These are phyloP conservation scores for Euzophera pinguis DNA, from an alignment of 2,888 invertebrate genomes.

Conservation along the genomic window DNA sequence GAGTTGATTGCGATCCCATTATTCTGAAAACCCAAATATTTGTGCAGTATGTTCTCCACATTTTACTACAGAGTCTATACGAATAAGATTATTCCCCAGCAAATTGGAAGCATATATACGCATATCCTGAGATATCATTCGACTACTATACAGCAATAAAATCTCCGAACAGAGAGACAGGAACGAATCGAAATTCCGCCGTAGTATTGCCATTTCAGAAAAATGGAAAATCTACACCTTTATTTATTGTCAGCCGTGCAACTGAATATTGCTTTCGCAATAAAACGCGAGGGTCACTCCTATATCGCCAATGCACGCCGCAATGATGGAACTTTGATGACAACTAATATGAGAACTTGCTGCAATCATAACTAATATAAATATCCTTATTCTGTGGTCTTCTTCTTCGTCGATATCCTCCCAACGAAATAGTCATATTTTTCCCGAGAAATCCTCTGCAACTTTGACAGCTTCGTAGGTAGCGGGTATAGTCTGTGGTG, in stretches of 20 bases:
- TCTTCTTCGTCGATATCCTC: too few species aligned
- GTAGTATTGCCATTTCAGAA: not conserved
- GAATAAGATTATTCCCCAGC: not conserved
- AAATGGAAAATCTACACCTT: constrained; percentile 4
- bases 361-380: not conserved
- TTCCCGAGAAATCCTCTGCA: too few species aligned
- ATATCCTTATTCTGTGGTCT: too few species aligned
- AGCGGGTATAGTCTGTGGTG: too few species aligned
- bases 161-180: not conserved
- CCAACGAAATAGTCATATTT: too few species aligned
- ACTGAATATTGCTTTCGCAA: constrained; percentile 17
- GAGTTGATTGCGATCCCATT: too few species aligned
- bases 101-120: not conserved
- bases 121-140: not conserved
- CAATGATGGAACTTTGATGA: not conserved
- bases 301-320: constrained; percentile 10
- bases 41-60: too few species aligned
- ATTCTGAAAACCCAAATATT: too few species aligned
- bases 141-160: constrained; percentile 1
- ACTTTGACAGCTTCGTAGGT: too few species aligned
- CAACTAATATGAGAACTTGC: not conserved
- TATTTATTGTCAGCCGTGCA: constrained; percentile 11
- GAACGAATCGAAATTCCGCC: constrained; percentile 4
- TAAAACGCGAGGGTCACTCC: constrained; percentile 11
- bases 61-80: too few species aligned